Evolutionary conservation across 2,797 vertebrate species (phyloP).

Genomic region (Mus caroli): DNA sequence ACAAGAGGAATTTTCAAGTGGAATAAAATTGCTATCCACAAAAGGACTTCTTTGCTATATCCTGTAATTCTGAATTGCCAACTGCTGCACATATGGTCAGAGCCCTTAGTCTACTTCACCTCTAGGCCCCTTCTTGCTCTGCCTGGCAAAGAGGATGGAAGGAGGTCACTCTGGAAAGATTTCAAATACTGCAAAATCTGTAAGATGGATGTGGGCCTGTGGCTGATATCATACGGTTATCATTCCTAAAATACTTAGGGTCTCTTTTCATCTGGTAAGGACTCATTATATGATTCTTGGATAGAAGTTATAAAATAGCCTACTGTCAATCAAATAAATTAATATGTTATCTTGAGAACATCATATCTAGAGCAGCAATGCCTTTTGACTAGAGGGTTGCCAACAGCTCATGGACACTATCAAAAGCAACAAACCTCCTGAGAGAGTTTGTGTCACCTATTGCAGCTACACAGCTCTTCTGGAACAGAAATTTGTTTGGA

Average conservation of each 20-base stretch:
- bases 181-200: neutral
- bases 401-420: neutral
- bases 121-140: neutral
- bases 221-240: neutral
- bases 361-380: neutral
- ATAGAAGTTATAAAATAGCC: neutral
- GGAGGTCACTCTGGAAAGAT: neutral
- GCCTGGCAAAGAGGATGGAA: neutral
- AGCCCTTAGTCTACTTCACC: neutral
- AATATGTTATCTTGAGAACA: constrained; percentile 13
- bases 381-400: neutral
- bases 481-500: neutral
- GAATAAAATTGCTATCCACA: constrained; percentile 27
- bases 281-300: neutral
- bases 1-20: constrained; percentile 14
- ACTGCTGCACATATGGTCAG: too few relatives aligned
- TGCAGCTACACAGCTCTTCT: neutral
- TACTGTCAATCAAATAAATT: constrained; percentile 22
- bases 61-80: neutral
- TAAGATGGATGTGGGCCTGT: neutral
- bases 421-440: neutral
- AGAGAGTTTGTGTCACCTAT: neutral
- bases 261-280: neutral
- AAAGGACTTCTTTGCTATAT: neutral
- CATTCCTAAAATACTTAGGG: constrained; percentile 13